Evolutionary conservation across 2,113 vertebrate genomes (phyloP).

Genomic region (Dicrurus megarhynchus): DNA sequence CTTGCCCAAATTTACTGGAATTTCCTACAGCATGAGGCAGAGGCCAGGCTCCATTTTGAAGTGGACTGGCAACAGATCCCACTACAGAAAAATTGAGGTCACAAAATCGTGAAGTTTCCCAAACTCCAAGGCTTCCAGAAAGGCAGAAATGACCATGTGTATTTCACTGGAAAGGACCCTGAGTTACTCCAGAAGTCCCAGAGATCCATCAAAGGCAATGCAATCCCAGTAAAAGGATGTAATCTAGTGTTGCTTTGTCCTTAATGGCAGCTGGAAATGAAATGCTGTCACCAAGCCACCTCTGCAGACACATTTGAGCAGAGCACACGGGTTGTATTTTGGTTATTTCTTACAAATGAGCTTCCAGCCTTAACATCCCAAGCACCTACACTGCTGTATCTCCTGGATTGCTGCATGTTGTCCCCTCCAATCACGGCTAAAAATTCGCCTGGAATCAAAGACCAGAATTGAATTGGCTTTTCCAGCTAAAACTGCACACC

Average conservation of each 20-base stretch:
- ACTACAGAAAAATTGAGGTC: not conserved
- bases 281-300: not conserved
- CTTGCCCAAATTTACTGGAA: not conserved
- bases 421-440: not conserved
- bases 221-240: not conserved
- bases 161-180: not conserved
- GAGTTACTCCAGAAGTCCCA: not conserved
- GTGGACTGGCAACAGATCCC: not conserved
- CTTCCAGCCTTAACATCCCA: not conserved
- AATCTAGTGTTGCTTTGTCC: not conserved
- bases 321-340: fast-evolving
- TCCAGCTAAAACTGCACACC: not conserved
- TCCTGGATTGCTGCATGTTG: not conserved
- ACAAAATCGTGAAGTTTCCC: not conserved
- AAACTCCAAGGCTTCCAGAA: not conserved
- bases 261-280: not conserved
- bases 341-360: not conserved
- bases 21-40: not conserved
- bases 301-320: not conserved
- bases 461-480: not conserved
- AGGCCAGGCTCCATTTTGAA: not conserved
- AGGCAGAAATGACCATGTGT: not conserved
- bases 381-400: fast-evolving
- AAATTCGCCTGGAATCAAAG: not conserved
- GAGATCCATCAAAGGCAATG: not conserved